Conservation (phyloP, 1,140 invertebrate genomes). For the Myzus persicae region DNA sequence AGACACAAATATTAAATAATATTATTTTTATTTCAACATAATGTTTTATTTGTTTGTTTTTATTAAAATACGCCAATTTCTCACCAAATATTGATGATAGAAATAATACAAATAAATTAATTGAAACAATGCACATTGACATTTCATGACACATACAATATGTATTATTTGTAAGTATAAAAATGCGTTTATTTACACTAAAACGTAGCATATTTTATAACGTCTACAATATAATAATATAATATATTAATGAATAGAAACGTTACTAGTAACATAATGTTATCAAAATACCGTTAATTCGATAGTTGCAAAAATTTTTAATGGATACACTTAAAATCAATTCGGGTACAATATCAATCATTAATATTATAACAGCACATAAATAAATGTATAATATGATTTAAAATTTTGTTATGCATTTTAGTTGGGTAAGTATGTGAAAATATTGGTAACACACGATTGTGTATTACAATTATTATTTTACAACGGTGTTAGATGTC, state of each 20-base stretch:
- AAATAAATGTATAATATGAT: not conserved
- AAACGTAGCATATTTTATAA: slow-evolving; percentile 20
- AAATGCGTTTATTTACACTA: slow-evolving; percentile 50
- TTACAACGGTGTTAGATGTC: not conserved
- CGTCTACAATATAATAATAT: not conserved
- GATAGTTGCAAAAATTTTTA: not conserved
- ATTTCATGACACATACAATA: not conserved
- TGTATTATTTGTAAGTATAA: not conserved
- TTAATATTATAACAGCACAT: not conserved
- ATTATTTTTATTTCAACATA: not conserved
- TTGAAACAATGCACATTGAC: not conserved
- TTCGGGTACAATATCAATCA: not conserved
- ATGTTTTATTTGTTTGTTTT: not conserved
- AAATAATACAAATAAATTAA: not conserved
- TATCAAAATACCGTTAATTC: not conserved
- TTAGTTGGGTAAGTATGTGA: not conserved
- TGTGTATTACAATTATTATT: not conserved
- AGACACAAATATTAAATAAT: not conserved
- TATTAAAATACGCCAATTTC: not conserved
- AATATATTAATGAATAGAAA: slow-evolving; percentile 8
- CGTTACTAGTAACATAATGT: not conserved
- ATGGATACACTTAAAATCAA: not conserved
- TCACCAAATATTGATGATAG: not conserved
- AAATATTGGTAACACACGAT: not conserved
- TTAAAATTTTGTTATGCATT: not conserved